Percentiles rank a stretch among this genome's conserved stretches.
These are phyloP conservation scores for Halesus radiatus DNA, from an alignment of 1,140 invertebrate genomes.

Conservation along the genomic window DNA sequence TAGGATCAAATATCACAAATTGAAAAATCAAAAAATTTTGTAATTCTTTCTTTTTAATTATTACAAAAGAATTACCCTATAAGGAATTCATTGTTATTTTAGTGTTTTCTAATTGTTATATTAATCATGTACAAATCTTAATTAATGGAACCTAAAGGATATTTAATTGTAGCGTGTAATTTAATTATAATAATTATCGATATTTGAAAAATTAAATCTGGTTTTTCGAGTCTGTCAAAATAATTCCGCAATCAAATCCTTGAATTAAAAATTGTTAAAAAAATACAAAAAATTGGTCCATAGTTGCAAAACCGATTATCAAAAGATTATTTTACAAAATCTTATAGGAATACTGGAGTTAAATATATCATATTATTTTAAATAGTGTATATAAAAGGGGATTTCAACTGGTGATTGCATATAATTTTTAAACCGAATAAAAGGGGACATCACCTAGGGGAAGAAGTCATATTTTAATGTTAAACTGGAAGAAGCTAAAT, in stretches of 20 bases:
- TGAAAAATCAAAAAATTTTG: too few species aligned
- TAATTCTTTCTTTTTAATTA: too few species aligned
- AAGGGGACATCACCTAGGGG: too few species aligned
- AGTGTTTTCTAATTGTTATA: not conserved
- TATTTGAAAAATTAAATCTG: not conserved
- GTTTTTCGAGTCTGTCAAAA: not conserved
- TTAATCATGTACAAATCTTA: not conserved
- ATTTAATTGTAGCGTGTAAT: not conserved
- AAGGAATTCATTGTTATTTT: too few species aligned
- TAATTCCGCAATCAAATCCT: conserved; percentile 40
- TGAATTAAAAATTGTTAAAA: not conserved
- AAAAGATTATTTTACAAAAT: not conserved
- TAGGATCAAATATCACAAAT: too few species aligned
- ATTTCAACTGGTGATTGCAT: too few species aligned
- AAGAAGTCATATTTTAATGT: too few species aligned
- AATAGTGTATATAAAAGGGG: too few species aligned
- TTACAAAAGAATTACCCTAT: too few species aligned
- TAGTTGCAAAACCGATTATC: conserved; percentile 28
- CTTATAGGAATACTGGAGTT: not conserved
- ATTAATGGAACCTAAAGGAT: not conserved
- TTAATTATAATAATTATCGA: not conserved
- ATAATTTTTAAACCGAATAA: too few species aligned
- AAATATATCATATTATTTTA: too few species aligned
- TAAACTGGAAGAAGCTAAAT: too few species aligned
- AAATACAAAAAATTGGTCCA: conserved; percentile 38